Conservation (phyloP, 2,797 vertebrate species). For the Phrynocephalus vlangalii region DNA sequence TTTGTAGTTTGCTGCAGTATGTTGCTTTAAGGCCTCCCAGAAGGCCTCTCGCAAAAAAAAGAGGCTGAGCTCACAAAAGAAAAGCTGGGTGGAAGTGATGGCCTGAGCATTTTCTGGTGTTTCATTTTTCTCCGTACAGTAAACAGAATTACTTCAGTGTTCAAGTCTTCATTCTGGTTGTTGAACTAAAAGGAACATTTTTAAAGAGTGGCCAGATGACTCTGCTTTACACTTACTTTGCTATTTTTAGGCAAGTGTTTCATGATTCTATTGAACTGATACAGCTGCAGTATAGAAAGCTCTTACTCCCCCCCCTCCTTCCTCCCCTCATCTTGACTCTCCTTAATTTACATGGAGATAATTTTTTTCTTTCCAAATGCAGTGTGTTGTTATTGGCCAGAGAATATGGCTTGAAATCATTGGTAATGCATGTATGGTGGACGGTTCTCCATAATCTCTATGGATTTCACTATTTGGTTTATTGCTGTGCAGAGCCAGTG, state of each 20-base stretch:
- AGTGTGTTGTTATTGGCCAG: background rate
- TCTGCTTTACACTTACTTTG: conserved; percentile 33
- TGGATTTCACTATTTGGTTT: too few relatives aligned
- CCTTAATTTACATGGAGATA: background rate
- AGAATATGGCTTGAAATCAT: background rate
- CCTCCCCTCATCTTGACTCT: background rate
- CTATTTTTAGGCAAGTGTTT: conserved; percentile 45
- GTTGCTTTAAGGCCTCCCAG: conserved; percentile 13
- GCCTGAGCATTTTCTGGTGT: background rate
- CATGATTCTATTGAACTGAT: conserved; percentile 12
- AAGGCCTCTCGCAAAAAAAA: background rate
- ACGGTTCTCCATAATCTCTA: too few relatives aligned
- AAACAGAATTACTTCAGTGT: background rate
- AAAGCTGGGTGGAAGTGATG: background rate
- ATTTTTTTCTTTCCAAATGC: background rate
- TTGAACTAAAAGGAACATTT: background rate
- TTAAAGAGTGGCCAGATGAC: background rate
- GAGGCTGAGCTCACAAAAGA: background rate
- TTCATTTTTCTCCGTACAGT: background rate
- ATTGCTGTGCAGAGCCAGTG: too few relatives aligned
- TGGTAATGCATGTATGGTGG: background rate
- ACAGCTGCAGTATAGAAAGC: background rate
- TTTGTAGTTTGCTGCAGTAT: conserved; percentile 1
- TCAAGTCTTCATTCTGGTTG: background rate
- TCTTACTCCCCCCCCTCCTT: background rate